These are phyloP conservation scores for Gopherus flavomarginatus DNA, from an alignment of 2,113 vertebrate species.

Conservation along the genomic window DNA sequence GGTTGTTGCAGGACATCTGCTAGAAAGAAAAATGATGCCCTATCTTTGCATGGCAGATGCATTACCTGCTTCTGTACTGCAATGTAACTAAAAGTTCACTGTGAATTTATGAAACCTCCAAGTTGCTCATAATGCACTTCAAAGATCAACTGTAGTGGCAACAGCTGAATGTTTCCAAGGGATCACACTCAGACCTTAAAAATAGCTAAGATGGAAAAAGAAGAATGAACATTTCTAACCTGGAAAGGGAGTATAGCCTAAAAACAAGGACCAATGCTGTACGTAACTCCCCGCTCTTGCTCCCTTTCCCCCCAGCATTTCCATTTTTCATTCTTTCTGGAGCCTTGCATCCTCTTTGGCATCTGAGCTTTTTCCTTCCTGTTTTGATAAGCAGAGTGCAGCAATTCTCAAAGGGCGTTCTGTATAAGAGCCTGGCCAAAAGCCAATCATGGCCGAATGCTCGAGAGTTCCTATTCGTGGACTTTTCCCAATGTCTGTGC, in stretches of 20 bases:
- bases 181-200: background rate
- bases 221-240: background rate
- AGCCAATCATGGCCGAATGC: background rate
- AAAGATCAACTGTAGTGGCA: background rate
- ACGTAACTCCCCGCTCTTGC: background rate
- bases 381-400: background rate
- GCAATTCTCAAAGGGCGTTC: background rate
- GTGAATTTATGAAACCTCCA: rapidly evolving
- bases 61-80: background rate
- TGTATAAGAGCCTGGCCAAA: background rate
- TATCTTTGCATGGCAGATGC: background rate
- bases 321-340: slow-evolving; percentile 32
- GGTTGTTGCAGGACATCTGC: background rate
- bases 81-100: background rate
- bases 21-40: background rate
- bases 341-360: slow-evolving; percentile 41
- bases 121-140: rapidly evolving
- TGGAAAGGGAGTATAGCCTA: rapidly evolving
- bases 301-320: background rate
- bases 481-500: background rate
- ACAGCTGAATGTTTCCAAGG: background rate
- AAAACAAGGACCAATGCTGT: background rate
- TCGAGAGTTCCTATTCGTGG: background rate
- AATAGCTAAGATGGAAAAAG: background rate
- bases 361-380: slow-evolving; percentile 55